Conservation (phyloP, 2,113 vertebrate genomes). For the Globicephala melas region DNA sequence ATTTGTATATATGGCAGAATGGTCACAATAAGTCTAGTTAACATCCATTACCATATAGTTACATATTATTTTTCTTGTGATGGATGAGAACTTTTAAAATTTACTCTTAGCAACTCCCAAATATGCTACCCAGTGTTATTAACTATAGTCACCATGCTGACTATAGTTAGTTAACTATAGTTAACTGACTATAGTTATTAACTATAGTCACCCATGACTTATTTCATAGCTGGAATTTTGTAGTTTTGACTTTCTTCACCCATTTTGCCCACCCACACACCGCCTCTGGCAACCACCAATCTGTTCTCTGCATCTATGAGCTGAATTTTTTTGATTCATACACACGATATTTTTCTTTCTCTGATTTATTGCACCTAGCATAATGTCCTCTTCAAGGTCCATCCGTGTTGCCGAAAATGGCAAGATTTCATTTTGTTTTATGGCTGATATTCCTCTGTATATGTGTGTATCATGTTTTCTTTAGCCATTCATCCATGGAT, state of each 20-base stretch:
- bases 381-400: background rate
- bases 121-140: background rate
- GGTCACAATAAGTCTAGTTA: background rate
- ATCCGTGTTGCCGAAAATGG: background rate
- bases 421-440: background rate
- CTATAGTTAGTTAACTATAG: too few relatives aligned
- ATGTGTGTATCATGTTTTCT: background rate
- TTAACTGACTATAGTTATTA: background rate
- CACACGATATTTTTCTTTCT: background rate
- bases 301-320: background rate
- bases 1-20: background rate
- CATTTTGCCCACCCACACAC: background rate
- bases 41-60: background rate
- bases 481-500: background rate
- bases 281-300: background rate
- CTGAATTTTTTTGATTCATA: background rate
- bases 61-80: background rate
- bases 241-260: background rate
- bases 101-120: background rate
- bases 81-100: background rate
- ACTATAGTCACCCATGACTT: background rate
- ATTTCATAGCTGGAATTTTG: background rate
- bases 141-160: background rate
- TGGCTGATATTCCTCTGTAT: background rate
- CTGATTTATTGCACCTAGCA: background rate